phyloP scores from a whole-genome alignment of 2,113 vertebrate genomes.

The Axis porcinus region DNA sequence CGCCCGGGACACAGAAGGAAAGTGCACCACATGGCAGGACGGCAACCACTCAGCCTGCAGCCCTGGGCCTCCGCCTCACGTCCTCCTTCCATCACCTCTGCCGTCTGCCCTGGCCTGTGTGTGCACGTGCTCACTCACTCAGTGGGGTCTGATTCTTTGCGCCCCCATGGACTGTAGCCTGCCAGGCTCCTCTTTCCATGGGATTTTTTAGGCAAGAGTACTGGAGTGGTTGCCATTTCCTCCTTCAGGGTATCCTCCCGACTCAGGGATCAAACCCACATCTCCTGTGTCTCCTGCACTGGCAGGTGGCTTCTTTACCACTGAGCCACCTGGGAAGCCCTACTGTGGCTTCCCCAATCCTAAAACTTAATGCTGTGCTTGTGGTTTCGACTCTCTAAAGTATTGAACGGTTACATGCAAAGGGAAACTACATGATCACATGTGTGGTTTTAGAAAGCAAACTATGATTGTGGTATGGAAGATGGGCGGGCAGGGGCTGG shows the following conservation, averaged over 20 bases:
- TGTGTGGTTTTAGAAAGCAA: not conserved
- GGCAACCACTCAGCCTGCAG: too few species aligned
- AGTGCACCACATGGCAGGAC: fast-evolving
- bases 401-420: not conserved
- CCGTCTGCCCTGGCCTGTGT: too few species aligned
- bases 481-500: not conserved
- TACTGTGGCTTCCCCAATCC: not conserved
- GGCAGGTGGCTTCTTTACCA: not conserved
- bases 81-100: not conserved
- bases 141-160: not conserved
- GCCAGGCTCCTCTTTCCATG: not conserved
- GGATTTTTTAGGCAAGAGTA: not conserved
- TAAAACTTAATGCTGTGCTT: not conserved
- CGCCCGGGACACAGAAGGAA: not conserved
- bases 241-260: not conserved
- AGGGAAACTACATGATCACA: not conserved
- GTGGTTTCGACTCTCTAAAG: not conserved
- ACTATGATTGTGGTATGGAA: not conserved
- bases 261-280: not conserved
- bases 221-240: not conserved
- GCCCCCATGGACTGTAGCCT: not conserved
- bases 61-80: not conserved
- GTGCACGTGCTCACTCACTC: not conserved
- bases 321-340: not conserved
- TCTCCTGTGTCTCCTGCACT: not conserved